Evolutionary conservation across 2,888 invertebrate genomes (phyloP).

Genomic region (Oscheius sp.): DNA sequence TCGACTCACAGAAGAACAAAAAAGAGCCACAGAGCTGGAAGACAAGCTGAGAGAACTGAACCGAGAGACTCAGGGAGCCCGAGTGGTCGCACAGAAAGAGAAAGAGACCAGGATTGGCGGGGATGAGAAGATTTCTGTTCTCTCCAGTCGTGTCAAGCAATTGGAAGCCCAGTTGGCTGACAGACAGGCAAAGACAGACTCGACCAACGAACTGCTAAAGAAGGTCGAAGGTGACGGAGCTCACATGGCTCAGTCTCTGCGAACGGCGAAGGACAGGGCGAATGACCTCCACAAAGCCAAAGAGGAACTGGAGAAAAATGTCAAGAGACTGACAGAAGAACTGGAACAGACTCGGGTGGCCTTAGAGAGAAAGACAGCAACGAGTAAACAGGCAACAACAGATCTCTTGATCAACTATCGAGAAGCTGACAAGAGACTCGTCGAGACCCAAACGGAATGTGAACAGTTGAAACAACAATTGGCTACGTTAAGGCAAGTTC

Average conservation of each 20-base stretch:
- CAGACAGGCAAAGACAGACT: constrained; percentile 48
- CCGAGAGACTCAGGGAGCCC: constrained; percentile 42
- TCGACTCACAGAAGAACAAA: constrained; percentile 43
- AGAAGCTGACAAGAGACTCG: constrained; percentile 27
- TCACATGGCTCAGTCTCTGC: constrained; percentile 45
- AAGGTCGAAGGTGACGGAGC: constrained; percentile 55
- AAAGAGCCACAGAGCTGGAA: constrained; percentile 43
- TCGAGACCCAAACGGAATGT: constrained; percentile 31
- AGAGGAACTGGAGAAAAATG: constrained; percentile 31
- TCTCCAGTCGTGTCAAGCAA: constrained; percentile 38
- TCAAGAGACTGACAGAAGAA: constrained; percentile 30
- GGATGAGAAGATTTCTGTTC: constrained; percentile 40
- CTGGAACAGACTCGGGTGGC: constrained; percentile 19
- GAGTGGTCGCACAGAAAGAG: constrained; percentile 43
- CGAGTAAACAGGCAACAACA: constrained; percentile 24
- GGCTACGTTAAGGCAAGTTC: constrained; percentile 26
- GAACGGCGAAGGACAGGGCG: constrained; percentile 48
- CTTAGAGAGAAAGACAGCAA: constrained; percentile 33
- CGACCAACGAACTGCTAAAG: constrained; percentile 45
- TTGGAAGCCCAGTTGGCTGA: constrained; percentile 56
- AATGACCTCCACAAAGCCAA: constrained; percentile 14
- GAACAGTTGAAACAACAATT: constrained; percentile 36
- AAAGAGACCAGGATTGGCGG: constrained; percentile 48
- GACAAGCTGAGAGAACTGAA: constrained; percentile 45
- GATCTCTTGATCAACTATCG: constrained; percentile 36